phyloP scores from a whole-genome alignment of 2,797 vertebrate genomes.

The Diceros bicornis region DNA sequence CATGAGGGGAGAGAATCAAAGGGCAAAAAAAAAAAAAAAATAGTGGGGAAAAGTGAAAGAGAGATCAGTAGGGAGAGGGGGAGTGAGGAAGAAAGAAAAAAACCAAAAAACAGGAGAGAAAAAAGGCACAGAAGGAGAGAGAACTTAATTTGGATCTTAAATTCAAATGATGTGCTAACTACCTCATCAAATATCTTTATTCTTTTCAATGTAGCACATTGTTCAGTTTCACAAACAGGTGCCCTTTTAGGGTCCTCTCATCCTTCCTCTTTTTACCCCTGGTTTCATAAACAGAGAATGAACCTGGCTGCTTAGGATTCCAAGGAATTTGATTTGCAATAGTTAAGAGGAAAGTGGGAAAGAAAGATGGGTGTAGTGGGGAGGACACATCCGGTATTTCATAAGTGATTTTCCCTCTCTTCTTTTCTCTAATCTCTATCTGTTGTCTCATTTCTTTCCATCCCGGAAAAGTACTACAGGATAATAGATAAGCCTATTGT shows the following conservation, averaged over 20 bases:
- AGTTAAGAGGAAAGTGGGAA: slow-evolving; percentile 61
- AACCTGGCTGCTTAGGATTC: slow-evolving; percentile 51
- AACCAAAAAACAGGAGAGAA: neutral
- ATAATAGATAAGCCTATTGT: slow-evolving; percentile 57
- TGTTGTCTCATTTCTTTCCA: slow-evolving; percentile 71
- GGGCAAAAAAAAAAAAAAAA: neutral
- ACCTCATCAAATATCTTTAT: slow-evolving; percentile 10
- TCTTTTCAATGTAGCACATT: neutral
- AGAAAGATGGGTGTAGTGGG: neutral
- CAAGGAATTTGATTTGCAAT: slow-evolving; percentile 66
- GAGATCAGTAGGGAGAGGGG: neutral
- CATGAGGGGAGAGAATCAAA: neutral
- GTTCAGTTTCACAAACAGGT: slow-evolving; percentile 27
- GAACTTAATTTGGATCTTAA: slow-evolving; percentile 67
- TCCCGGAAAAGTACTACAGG: slow-evolving; percentile 59
- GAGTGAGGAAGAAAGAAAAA: slow-evolving; percentile 14
- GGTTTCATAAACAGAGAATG: slow-evolving; percentile 57
- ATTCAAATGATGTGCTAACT: slow-evolving; percentile 37
- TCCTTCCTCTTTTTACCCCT: slow-evolving; percentile 20
- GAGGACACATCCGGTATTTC: slow-evolving; percentile 2
- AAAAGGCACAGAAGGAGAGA: slow-evolving; percentile 47
- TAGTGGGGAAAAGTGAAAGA: neutral
- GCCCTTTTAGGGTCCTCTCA: neutral
- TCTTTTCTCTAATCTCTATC: slow-evolving; percentile 10
- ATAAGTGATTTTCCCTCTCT: neutral